Evolutionary conservation across 2,113 vertebrate species (phyloP), one percentile per base, ranked within the genome.

Genomic region (Seriola aureovittata): DNA sequence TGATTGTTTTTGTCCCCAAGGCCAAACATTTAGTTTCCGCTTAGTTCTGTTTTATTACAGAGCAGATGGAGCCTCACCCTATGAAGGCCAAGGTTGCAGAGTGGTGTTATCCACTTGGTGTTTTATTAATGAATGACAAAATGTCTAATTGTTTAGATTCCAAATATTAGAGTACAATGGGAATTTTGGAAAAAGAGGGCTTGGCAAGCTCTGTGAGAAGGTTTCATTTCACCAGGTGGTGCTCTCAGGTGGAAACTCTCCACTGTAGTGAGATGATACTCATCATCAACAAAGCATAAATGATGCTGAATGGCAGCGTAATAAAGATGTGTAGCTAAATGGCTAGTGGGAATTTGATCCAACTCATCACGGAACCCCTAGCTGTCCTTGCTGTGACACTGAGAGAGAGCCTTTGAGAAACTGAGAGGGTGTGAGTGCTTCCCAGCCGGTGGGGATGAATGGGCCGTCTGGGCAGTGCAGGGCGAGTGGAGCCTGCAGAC

Each of bases 381-480:
- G 81, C 71, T 76, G 85, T 21, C 69, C 62, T 89, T 58, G 65
- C 65, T 69, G 66, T 74, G 59, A 70, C 46, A 25, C 88, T 84
- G 75, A 91, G 91, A 80, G 86, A n/a, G 86, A n/a, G 85, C 82
- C 90, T 93, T 90, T 92, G 84, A 90, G 72, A 72, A 70, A 64
- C 57, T 78, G 82, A 92, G 85, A 84, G 93, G 80, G 63, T 80
- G 79, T 10, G 73, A 87, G 84, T 84, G 87, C 75, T 71, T 79
- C 78, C 86, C 89, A 93, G 91, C 88, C 69, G 91, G 77, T 81
- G 82, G 65, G 69, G 81, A 93, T 93, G 90, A 93, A 92, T 91
- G 77, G 81, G 75, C 80, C 79, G 85, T 89, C 90, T 93, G 91
- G 90, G 42, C 85, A 88, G 85, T 58, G 69, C 86, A 86, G 79